Evolutionary conservation across 2,797 vertebrate species (phyloP).

Genomic region (Loris lydekkerianus): DNA sequence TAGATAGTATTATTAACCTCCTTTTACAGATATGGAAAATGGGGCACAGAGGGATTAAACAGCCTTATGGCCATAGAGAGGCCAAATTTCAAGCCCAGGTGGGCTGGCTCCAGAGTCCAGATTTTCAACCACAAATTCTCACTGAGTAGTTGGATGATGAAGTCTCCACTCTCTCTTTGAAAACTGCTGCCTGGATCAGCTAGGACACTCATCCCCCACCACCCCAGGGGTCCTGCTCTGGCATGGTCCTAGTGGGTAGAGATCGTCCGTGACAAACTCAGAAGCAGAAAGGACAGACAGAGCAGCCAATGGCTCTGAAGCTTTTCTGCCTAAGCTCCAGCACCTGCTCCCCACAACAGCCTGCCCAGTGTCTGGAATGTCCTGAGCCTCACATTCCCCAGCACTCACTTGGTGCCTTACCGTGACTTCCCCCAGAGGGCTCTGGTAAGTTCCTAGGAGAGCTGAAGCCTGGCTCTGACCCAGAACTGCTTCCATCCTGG

Average conservation of each 20-base stretch:
- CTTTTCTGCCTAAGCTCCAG: not conserved
- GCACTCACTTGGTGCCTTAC: not conserved
- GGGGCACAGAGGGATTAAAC: not conserved
- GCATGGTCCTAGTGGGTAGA: not conserved
- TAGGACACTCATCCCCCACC: accelerated
- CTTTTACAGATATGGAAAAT: not conserved
- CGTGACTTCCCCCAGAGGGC: not conserved
- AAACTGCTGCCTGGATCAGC: not conserved
- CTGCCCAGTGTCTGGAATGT: not conserved
- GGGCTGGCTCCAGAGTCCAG: not conserved
- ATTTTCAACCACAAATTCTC: not conserved
- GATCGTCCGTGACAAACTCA: not conserved
- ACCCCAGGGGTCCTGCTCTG: not conserved
- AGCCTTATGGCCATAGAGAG: not conserved
- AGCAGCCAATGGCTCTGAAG: not conserved
- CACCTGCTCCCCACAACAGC: not conserved
- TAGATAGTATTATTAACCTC: not conserved
- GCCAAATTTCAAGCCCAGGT: not conserved
- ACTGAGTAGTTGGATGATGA: not conserved
- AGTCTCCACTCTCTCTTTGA: not conserved
- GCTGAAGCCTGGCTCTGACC: not conserved
- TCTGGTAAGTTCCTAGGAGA: not conserved
- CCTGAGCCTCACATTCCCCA: too few species aligned
- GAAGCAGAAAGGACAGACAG: not conserved
- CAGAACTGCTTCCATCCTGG: not conserved